Base-by-base conservation (phyloP, 2,113 vertebrate species). In the Ciconia maguari region DNA sequence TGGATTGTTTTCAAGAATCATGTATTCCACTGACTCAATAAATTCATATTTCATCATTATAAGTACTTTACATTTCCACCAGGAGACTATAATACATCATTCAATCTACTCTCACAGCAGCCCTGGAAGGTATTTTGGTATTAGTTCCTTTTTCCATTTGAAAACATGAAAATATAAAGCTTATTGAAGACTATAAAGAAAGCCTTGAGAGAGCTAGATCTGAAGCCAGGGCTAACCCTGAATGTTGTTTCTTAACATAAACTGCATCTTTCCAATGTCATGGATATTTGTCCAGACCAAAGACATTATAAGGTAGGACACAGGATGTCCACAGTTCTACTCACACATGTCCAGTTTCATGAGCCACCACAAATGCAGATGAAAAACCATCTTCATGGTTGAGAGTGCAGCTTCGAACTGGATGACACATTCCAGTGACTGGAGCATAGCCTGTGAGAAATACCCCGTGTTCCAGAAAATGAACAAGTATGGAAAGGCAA, bases 341-440 rank as follows among this genome's bases (percentile, higher is more conserved):
- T 99, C 98, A 99, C 99, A 99, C 99, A 10, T 99, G 99, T 96
- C 99, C 99, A 4, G 99, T 99, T 98, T 99, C 99, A 48, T 99
- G 99, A 62, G 99, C 99, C 91, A 99, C 99, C 95, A 99, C 99
- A 83, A 99, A 99, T 0, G 99, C 99, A 2, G 99, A 99, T 54
- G 99, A 99, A 98, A 99, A 99, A 16, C 99, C 99, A 36, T 99
- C 99, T 94, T 99, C 99, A 3, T 99, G 99, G 97, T 99, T 99
- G 89, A 99, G 98, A 87, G 99, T 99, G 93, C 99, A 99, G 97
- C 99, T 99, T 94, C 99, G 98, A 68, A 99, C 99, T 0, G 99
- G 99, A 87, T 99, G 99, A 96, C 99, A 99, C 99, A 99, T 99
- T 22, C 99, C 99, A 2, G 99, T 99, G 96, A 99, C 99, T 0